phyloP scores from a whole-genome alignment of 1,140 invertebrate genomes.

The Colletes gigas region DNA sequence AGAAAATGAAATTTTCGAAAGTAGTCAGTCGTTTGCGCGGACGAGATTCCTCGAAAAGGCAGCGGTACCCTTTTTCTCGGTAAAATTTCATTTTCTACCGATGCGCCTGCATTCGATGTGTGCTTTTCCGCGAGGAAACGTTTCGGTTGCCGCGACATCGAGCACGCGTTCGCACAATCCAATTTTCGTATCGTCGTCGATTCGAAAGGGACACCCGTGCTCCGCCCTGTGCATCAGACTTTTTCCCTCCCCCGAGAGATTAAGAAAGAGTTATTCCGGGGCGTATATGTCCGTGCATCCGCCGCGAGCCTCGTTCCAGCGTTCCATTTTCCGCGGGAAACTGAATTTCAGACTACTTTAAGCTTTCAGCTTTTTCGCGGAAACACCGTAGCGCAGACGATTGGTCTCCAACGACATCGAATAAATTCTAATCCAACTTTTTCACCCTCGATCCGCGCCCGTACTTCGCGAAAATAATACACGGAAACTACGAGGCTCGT shows the following conservation, averaged over 20 bases:
- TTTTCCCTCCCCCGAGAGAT: slow-evolving; percentile 36
- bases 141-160: slow-evolving; percentile 9
- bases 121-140: slow-evolving; percentile 4
- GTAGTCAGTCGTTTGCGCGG: not conserved
- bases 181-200: slow-evolving; percentile 50
- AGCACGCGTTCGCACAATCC: slow-evolving; percentile 33
- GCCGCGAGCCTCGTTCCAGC: not conserved
- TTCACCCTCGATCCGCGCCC: too few relatives aligned
- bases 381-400: too few relatives aligned
- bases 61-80: not conserved
- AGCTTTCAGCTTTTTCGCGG: not conserved
- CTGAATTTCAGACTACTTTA: slow-evolving; percentile 22
- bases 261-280: slow-evolving; percentile 28
- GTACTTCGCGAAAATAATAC: too few relatives aligned
- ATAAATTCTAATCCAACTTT: too few relatives aligned
- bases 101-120: too few relatives aligned
- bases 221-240: slow-evolving; percentile 22
- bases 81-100: slow-evolving; percentile 1
- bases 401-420: too few relatives aligned
- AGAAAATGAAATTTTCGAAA: too few relatives aligned
- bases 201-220: slow-evolving; percentile 38
- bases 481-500: too few relatives aligned
- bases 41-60: not conserved
- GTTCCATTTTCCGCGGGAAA: slow-evolving; percentile 28
- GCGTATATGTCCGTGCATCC: not conserved